A percentile compares a stretch with the other conserved stretches of the same genome.
Evolutionary conservation across 2,888 invertebrate genomes (phyloP).

Genomic region (Acleris laterana): DNA sequence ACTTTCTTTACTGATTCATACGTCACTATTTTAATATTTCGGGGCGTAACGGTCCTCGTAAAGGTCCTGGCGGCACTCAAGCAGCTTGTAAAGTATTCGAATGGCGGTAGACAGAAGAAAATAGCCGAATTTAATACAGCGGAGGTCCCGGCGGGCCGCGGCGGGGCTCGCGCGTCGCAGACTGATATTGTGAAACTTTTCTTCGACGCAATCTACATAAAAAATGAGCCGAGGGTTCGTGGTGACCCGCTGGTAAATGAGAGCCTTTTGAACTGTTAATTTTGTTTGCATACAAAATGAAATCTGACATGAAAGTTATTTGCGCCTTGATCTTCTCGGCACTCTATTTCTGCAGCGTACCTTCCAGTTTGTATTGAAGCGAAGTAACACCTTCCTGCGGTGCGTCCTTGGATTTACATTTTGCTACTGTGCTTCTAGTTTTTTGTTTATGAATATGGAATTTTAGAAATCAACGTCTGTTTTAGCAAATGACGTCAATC

Average conservation of each 20-base stretch:
- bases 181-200: conserved; percentile 82
- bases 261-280: conserved; percentile 81
- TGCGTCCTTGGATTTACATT: not conserved
- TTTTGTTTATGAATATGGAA: too few species aligned
- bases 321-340: conserved; percentile 61
- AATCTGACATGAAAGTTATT: conserved; percentile 77
- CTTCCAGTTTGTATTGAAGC: conserved; percentile 15
- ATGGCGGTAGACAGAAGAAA: conserved; percentile 60
- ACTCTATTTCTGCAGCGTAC: conserved; percentile 47
- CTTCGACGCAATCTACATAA: conserved; percentile 82
- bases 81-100: conserved; percentile 62
- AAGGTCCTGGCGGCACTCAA: conserved; percentile 46
- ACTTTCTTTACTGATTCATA: conserved; percentile 23
- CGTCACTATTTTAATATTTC: conserved; percentile 31
- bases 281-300: conserved; percentile 79
- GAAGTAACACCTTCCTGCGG: not conserved
- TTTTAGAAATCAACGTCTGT: too few species aligned
- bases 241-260: conserved; percentile 81
- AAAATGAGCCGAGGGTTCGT: conserved; percentile 78
- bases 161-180: conserved; percentile 62
- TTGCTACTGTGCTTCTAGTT: too few species aligned
- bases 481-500: too few species aligned
- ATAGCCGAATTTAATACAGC: conserved; percentile 71
- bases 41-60: conserved; percentile 31
- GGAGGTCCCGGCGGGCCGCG: conserved; percentile 60